phyloP scores from a whole-genome alignment of 2,797 vertebrate genomes.

The Agapornis canus region DNA sequence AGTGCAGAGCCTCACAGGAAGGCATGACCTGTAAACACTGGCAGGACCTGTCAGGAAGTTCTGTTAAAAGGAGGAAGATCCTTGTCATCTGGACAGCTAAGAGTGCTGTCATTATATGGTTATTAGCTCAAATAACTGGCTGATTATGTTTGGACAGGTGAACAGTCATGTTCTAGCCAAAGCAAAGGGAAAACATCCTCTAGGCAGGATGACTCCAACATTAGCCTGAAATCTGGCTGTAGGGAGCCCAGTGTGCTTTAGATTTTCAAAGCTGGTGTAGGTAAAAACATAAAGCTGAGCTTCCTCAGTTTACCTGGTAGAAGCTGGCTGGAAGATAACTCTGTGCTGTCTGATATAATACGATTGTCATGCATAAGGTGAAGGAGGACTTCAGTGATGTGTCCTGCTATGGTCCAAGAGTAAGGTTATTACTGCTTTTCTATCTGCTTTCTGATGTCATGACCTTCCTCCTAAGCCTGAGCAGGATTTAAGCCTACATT shows the following conservation, averaged over 20 bases:
- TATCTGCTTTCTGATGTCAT: not conserved
- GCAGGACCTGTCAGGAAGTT: not conserved
- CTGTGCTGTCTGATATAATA: fast-evolving
- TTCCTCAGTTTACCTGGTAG: not conserved
- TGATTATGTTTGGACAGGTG: not conserved
- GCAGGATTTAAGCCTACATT: not conserved
- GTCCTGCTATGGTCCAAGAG: not conserved
- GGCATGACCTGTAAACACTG: not conserved
- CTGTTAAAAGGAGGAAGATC: not conserved
- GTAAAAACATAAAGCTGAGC: not conserved
- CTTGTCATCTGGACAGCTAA: not conserved
- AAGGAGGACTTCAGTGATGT: not conserved
- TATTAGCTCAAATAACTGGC: not conserved
- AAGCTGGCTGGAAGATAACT: not conserved
- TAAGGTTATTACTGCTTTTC: not conserved
- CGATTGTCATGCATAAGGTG: not conserved
- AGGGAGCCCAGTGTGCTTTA: not conserved
- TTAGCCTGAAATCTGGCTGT: not conserved
- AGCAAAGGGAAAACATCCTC: not conserved
- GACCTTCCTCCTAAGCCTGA: not conserved
- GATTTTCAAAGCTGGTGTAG: not conserved
- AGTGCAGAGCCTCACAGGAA: not conserved
- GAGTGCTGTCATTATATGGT: not conserved
- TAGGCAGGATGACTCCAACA: not conserved
- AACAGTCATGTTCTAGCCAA: not conserved